phyloP scores from a whole-genome alignment of 2,888 invertebrate genomes.

The Desoria tigrina region DNA sequence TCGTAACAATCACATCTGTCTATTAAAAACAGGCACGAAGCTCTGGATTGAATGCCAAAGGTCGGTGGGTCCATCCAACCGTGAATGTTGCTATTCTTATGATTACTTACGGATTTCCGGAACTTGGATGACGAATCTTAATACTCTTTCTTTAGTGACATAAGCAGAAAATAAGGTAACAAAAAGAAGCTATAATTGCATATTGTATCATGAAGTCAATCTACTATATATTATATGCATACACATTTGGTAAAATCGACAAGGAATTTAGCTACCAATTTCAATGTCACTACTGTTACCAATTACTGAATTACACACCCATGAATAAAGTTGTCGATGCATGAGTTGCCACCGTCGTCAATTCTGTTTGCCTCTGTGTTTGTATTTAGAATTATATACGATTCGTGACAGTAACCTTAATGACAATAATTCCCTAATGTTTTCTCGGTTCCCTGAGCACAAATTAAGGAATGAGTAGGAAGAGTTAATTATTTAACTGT shows the following conservation, averaged over 20 bases:
- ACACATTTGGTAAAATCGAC: too few species aligned
- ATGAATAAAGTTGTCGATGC: too few species aligned
- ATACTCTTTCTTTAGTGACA: too few species aligned
- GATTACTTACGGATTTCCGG: slow-evolving; percentile 2
- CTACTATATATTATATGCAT: too few species aligned
- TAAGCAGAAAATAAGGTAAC: too few species aligned
- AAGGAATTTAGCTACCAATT: too few species aligned
- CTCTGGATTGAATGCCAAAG: neutral
- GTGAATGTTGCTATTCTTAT: neutral
- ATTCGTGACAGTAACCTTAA: slow-evolving; percentile 5
- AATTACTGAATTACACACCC: too few species aligned
- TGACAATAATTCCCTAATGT: neutral
- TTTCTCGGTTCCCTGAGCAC: slow-evolving; percentile 6
- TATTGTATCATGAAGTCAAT: too few species aligned
- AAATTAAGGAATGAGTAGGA: neutral
- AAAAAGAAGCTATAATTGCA: too few species aligned
- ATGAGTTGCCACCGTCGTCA: too few species aligned
- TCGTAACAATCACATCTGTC: neutral
- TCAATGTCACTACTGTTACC: too few species aligned
- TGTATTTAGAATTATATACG: neutral
- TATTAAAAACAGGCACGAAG: neutral
- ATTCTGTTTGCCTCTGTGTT: neutral
- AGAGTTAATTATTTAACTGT: slow-evolving; percentile 1
- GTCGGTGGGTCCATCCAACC: slow-evolving; percentile 4
- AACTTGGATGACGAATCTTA: neutral